Percentiles rank a stretch among this genome's conserved stretches.
These are phyloP conservation scores for Cheilosia impressa DNA, from an alignment of 2,888 invertebrate species.

Conservation along the genomic window DNA sequence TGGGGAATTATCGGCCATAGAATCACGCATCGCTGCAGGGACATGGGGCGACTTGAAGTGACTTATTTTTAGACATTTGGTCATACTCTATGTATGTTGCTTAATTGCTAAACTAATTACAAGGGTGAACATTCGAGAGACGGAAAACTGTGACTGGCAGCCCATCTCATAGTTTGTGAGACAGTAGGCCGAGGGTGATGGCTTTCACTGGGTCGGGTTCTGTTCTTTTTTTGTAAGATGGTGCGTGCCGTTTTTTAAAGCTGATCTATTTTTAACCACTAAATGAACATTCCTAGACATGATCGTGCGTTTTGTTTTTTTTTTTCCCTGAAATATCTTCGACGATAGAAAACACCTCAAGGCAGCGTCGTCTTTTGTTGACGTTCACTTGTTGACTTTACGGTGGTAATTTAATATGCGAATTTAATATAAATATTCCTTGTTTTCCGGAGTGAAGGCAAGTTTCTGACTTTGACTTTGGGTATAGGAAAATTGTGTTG, in stretches of 20 bases:
- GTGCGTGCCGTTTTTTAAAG: constrained; percentile 13
- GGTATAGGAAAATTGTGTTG: no score
- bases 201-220: constrained; percentile 22
- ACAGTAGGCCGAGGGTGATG: constrained; percentile 60
- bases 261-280: constrained; percentile 49
- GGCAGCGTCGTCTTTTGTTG: constrained; percentile 27
- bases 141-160: constrained; percentile 1
- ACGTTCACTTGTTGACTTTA: constrained; percentile 42
- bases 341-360: constrained; percentile 41
- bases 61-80: constrained; percentile 52
- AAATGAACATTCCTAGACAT: constrained; percentile 50
- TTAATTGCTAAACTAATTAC: constrained; percentile 65
- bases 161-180: constrained; percentile 12
- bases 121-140: constrained; percentile 47
- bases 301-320: constrained; percentile 31
- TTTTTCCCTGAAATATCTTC: constrained; percentile 17
- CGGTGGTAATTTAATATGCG: constrained; percentile 18
- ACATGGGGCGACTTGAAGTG: constrained; percentile 8
- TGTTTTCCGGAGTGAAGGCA: constrained; percentile 11
- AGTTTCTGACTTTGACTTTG: constrained; percentile 8
- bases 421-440: not conserved
- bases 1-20: constrained; percentile 18
- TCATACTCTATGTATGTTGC: constrained; percentile 56
- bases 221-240: not conserved
- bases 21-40: constrained; percentile 54